Evolutionary conservation across 2,888 invertebrate species (phyloP).

Genomic region (Luperina nickerlii): DNA sequence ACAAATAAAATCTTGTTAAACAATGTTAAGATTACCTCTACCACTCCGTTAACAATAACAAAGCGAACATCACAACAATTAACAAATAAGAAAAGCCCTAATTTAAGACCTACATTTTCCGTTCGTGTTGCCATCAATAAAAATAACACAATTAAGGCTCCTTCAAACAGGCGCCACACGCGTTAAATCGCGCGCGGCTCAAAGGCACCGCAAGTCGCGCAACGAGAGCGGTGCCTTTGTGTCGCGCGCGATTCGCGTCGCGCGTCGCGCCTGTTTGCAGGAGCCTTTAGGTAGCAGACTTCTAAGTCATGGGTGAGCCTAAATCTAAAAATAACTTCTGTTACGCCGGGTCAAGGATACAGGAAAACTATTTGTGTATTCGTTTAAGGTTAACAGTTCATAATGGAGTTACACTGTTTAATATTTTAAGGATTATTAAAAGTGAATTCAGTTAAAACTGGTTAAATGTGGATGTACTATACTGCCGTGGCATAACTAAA

Average conservation of each 20-base stretch:
- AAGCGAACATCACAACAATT: conserved; percentile 30
- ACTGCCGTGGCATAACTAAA: no score
- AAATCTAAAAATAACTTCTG: conserved; percentile 60
- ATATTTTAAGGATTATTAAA: no score
- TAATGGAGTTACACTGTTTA: no score
- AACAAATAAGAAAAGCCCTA: conserved; percentile 17
- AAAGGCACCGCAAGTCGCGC: no score
- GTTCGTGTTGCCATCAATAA: conserved; percentile 23
- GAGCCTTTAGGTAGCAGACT: conserved; percentile 12
- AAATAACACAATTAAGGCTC: conserved; percentile 24
- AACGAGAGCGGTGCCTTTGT: no score
- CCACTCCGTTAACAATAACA: conserved; percentile 9
- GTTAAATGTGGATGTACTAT: no score
- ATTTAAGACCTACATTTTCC: conserved; percentile 8
- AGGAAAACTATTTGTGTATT: conserved; percentile 68
- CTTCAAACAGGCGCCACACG: no score
- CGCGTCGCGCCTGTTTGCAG: no score
- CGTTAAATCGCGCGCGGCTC: no score
- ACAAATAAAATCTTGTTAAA: neutral
- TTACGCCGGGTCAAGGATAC: conserved; percentile 64
- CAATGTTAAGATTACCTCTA: conserved; percentile 12
- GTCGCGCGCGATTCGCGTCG: no score
- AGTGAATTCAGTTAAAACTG: no score
- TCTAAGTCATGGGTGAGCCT: conserved; percentile 50
- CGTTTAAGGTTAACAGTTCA: conserved; percentile 30